phyloP scores from a whole-genome alignment of 2,797 vertebrate genomes.

The Toxotes lorentzi region DNA sequence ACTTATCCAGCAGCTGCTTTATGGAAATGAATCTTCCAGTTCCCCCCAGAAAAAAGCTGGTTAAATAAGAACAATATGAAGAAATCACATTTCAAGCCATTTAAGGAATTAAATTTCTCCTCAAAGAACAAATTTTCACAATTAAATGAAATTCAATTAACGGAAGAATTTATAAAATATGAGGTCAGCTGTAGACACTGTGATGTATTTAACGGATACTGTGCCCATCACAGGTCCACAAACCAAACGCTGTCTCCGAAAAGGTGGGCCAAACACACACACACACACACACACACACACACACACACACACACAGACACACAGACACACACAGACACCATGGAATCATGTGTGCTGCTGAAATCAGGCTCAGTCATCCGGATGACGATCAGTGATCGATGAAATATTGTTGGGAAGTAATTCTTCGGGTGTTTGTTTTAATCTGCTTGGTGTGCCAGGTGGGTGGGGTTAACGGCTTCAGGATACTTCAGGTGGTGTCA shows the following conservation, averaged over 20 bases:
- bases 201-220: slow-evolving; percentile 30
- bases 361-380: neutral
- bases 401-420: neutral
- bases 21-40: too few relatives aligned
- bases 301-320: neutral
- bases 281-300: slow-evolving; percentile 26
- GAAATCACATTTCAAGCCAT: too few relatives aligned
- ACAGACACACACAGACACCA: neutral
- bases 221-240: slow-evolving; percentile 58
- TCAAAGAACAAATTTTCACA: too few relatives aligned
- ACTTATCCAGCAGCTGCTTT: too few relatives aligned
- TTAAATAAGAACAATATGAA: too few relatives aligned
- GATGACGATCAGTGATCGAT: slow-evolving; percentile 5
- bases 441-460: neutral
- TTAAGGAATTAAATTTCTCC: too few relatives aligned
- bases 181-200: neutral
- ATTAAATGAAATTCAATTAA: too few relatives aligned
- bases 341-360: neutral
- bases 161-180: neutral
- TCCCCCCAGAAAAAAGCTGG: too few relatives aligned
- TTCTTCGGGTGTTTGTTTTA: slow-evolving; percentile 18
- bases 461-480: neutral
- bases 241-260: slow-evolving; percentile 39
- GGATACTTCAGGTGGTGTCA: neutral
- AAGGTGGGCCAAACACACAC: slow-evolving; percentile 58